Conservation (phyloP, 2,113 vertebrate species). For the Clarias gariepinus region DNA sequence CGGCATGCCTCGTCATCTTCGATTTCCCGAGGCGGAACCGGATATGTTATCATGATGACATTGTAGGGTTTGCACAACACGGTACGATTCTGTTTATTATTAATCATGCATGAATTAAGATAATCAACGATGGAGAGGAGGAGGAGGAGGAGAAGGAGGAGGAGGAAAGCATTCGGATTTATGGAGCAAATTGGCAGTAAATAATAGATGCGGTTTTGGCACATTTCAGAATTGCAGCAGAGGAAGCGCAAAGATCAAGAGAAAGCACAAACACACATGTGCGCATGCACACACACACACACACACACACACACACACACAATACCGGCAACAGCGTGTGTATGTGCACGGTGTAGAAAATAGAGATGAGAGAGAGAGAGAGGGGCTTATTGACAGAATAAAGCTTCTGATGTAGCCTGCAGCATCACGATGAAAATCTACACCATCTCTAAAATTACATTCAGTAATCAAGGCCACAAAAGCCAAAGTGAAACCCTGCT, state of each 20-base stretch:
- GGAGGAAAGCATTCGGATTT: slow-evolving; percentile 57
- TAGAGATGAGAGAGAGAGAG: not conserved
- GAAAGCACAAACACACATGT: slow-evolving; percentile 64
- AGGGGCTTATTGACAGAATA: slow-evolving; percentile 69
- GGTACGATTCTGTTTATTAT: slow-evolving; percentile 13
- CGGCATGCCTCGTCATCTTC: not conserved
- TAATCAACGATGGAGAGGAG: not conserved
- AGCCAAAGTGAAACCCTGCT: slow-evolving; percentile 36
- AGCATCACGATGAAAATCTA: slow-evolving; percentile 75
- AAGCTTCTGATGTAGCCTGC: slow-evolving; percentile 72
- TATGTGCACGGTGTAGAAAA: slow-evolving; percentile 7
- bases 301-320: slow-evolving; percentile 61
- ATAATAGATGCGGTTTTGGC: slow-evolving; percentile 78
- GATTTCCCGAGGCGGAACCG: not conserved
- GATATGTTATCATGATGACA: not conserved
- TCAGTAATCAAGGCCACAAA: slow-evolving; percentile 46
- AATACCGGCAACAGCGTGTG: slow-evolving; percentile 53
- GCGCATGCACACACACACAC: slow-evolving; percentile 10
- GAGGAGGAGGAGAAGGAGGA: not conserved
- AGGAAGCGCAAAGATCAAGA: slow-evolving; percentile 75
- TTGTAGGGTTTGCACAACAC: not conserved
- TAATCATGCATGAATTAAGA: slow-evolving; percentile 33
- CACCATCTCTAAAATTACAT: slow-evolving; percentile 77
- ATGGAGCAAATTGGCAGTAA: slow-evolving; percentile 78
- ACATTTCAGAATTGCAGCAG: slow-evolving; percentile 73